Conservation (phyloP, 37 sponge, comb jelly and placozoan species). For the Spongilla lacustris region DNA sequence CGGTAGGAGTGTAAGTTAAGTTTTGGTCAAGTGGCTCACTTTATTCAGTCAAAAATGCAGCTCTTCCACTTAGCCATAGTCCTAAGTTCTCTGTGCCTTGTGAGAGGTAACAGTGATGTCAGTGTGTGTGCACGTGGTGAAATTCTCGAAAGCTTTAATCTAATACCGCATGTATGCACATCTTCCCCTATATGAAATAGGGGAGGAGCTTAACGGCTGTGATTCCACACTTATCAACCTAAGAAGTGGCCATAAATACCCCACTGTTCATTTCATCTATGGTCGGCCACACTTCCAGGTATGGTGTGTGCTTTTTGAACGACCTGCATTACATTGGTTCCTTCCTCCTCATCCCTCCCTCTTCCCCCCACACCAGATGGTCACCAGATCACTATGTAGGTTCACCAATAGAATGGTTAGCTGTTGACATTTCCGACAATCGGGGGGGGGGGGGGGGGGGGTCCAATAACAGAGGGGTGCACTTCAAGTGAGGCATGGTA, state of each 20-base stretch:
- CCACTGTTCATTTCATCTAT: slow-evolving; percentile 80
- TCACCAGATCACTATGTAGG: slow-evolving; percentile 42
- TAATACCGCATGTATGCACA: too few species aligned
- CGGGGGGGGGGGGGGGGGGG: too few species aligned
- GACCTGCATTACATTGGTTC: too few species aligned
- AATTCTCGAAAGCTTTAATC: background rate
- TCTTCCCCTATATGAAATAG: background rate
- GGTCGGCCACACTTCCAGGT: slow-evolving; percentile 85
- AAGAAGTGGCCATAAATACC: slow-evolving; percentile 56
- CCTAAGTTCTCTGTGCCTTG: too few species aligned
- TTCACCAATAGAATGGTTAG: slow-evolving; percentile 49
- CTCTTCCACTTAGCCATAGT: too few species aligned
- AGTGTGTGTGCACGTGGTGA: slow-evolving; percentile 5
- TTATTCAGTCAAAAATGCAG: too few species aligned
- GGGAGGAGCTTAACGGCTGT: slow-evolving; percentile 65
- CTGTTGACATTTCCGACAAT: slow-evolving; percentile 82
- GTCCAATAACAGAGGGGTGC: slow-evolving; percentile 61
- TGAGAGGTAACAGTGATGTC: background rate
- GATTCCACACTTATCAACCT: slow-evolving; percentile 26
- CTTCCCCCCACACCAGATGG: slow-evolving; percentile 35
- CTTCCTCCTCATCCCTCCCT: background rate
- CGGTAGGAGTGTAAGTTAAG: too few species aligned
- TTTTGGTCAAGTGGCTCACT: too few species aligned
- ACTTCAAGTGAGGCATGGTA: slow-evolving; percentile 63
- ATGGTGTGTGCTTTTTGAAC: too few species aligned